A percentile compares a stretch with the other conserved stretches of the same genome.
These are phyloP conservation scores for Fulica atra DNA, from an alignment of 2,113 vertebrate species.

Conservation along the genomic window DNA sequence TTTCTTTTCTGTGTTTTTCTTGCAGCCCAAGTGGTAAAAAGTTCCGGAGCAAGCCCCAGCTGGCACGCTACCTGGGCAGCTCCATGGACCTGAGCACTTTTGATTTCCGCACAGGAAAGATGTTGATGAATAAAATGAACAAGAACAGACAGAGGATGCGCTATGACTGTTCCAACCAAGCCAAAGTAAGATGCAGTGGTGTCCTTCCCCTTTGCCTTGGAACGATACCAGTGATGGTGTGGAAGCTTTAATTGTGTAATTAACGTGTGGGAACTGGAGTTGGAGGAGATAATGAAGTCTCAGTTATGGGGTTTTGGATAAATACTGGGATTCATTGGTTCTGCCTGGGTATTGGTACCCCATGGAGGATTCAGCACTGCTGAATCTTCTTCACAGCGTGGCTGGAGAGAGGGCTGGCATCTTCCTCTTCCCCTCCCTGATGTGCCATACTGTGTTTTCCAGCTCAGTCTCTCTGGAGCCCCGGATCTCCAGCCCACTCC, in stretches of 20 bases:
- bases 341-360: background rate
- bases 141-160: conserved; percentile 94
- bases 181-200: conserved; percentile 78
- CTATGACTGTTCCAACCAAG: conserved; percentile 93
- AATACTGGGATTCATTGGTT: background rate
- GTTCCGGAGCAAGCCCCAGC: conserved; percentile 97
- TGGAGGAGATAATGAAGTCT: background rate
- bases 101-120: conserved; percentile 95
- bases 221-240: rapidly evolving
- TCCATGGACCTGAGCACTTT: conserved; percentile 97
- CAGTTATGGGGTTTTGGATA: background rate
- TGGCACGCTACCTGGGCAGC: conserved; percentile 96
- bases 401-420: background rate
- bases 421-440: background rate
- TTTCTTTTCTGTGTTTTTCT: background rate
- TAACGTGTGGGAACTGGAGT: background rate
- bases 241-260: background rate
- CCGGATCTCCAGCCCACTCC: background rate
- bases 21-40: conserved; percentile 96
- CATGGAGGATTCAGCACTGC: background rate
- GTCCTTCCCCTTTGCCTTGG: background rate
- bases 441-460: background rate
- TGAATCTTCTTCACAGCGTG: background rate
- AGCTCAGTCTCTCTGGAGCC: background rate
- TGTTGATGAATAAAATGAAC: conserved; percentile 96